These are phyloP conservation scores for Zaprionus nigranus DNA, from an alignment of 1,140 invertebrate genomes.

Conservation along the genomic window DNA sequence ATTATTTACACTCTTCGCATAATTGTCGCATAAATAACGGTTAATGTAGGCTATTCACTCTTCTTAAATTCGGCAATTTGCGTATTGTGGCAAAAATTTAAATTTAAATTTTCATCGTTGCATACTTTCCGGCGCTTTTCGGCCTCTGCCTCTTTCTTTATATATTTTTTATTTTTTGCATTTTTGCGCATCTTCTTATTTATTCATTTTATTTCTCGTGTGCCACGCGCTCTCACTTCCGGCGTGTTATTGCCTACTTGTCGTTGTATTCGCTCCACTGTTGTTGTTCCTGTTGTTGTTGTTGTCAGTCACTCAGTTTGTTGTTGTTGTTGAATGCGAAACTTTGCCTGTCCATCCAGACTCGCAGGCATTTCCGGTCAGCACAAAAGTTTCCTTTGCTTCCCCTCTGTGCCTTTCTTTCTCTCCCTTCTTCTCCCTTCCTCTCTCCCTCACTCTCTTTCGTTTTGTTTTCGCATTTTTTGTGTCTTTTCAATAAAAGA, in stretches of 20 bases:
- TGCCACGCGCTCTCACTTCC: constrained; percentile 74
- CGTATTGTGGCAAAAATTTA: constrained; percentile 43
- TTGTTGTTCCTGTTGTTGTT: constrained; percentile 28
- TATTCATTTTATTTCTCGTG: constrained; percentile 54
- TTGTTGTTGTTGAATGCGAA: constrained; percentile 32
- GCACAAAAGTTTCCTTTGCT: constrained; percentile 54
- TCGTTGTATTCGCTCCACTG: constrained; percentile 21
- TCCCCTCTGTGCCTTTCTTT: neutral
- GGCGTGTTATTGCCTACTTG: constrained; percentile 70
- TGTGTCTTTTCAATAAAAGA: constrained; percentile 41
- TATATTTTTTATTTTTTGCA: constrained; percentile 9
- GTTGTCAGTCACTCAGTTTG: constrained; percentile 32
- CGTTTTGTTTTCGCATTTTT: constrained; percentile 30
- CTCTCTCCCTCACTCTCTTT: constrained; percentile 11
- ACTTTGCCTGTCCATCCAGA: constrained; percentile 58
- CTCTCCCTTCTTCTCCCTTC: neutral
- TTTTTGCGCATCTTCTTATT: constrained; percentile 19
- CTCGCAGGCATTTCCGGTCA: constrained; percentile 74
- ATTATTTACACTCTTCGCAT: neutral
- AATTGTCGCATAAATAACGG: neutral
- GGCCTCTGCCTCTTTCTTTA: constrained; percentile 46
- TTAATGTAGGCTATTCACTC: neutral
- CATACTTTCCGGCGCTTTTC: constrained; percentile 62
- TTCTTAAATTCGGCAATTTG: neutral
- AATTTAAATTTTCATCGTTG: constrained; percentile 47